Evolutionary conservation across 2,113 vertebrate genomes (phyloP).

Genomic region (Xyliphius kryptos): DNA sequence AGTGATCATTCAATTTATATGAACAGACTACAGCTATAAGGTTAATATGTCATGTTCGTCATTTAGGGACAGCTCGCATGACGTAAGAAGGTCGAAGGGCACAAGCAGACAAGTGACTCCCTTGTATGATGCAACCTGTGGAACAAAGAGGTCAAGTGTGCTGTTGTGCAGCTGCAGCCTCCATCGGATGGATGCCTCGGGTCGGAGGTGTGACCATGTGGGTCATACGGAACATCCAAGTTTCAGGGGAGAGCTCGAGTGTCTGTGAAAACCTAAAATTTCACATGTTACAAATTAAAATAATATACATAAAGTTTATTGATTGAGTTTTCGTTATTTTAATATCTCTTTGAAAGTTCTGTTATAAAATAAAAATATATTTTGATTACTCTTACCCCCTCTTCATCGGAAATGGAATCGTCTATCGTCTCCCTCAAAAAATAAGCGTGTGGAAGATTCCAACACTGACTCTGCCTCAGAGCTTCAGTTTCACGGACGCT

Average conservation of each 20-base stretch:
- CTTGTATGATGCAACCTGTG: constrained; percentile 13
- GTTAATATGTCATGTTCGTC: too few species aligned
- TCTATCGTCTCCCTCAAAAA: constrained; percentile 58
- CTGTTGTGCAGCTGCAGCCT: constrained; percentile 46
- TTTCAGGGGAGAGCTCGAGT: background rate
- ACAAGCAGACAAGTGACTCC: constrained; percentile 4
- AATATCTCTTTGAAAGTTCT: too few species aligned
- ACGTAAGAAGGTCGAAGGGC: too few species aligned
- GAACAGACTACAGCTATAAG: too few species aligned
- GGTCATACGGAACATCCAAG: constrained; percentile 35
- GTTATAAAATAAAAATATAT: too few species aligned
- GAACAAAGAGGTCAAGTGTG: constrained; percentile 57
- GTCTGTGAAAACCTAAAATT: background rate
- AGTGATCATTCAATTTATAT: too few species aligned
- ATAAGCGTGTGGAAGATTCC: constrained; percentile 66
- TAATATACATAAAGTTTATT: background rate
- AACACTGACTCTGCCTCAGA: constrained; percentile 70
- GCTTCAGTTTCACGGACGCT: too few species aligned
- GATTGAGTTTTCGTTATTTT: too few species aligned
- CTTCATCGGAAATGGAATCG: constrained; percentile 39
- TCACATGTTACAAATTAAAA: background rate
- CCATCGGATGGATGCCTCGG: constrained; percentile 46
- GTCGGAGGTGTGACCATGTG: constrained; percentile 52
- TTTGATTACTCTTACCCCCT: background rate
- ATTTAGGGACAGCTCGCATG: too few species aligned